Evolutionary conservation across 1,140 invertebrate genomes (phyloP).

Genomic region (Orchesella cincta): DNA sequence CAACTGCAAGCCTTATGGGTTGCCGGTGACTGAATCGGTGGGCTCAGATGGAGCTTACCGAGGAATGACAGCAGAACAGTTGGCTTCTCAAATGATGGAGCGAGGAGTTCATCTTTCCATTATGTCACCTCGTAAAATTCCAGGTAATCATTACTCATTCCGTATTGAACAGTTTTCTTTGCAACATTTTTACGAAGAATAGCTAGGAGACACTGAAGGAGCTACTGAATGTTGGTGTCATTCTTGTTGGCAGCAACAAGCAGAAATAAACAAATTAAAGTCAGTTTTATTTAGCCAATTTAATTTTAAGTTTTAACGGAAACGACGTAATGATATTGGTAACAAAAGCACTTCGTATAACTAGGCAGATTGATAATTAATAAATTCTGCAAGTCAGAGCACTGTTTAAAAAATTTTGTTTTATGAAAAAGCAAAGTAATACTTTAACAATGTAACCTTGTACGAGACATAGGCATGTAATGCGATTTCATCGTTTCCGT

Average conservation of each 20-base stretch:
- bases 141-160: too few species aligned
- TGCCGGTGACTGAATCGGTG: conserved; percentile 77
- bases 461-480: not conserved
- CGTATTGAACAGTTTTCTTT: conserved; percentile 13
- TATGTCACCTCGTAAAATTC: conserved; percentile 83
- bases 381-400: too few species aligned
- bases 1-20: conserved; percentile 88
- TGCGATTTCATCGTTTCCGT: conserved; percentile 54
- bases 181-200: not conserved
- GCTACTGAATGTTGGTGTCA: too few species aligned
- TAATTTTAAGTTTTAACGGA: too few species aligned
- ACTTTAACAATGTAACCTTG: not conserved
- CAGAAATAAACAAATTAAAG: too few species aligned
- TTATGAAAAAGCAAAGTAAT: not conserved
- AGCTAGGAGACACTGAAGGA: too few species aligned
- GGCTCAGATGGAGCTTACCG: conserved; percentile 61
- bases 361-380: too few species aligned
- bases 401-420: not conserved
- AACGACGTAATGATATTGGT: too few species aligned
- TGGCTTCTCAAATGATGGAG: conserved; percentile 72
- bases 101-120: conserved; percentile 73
- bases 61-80: conserved; percentile 72
- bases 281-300: too few species aligned
- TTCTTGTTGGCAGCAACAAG: too few species aligned
- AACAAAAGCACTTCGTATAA: too few species aligned